Evolutionary conservation across 2,797 vertebrate species (phyloP), one percentile per base, ranked within the genome.

Genomic region (Leontocebus nigricollis): DNA sequence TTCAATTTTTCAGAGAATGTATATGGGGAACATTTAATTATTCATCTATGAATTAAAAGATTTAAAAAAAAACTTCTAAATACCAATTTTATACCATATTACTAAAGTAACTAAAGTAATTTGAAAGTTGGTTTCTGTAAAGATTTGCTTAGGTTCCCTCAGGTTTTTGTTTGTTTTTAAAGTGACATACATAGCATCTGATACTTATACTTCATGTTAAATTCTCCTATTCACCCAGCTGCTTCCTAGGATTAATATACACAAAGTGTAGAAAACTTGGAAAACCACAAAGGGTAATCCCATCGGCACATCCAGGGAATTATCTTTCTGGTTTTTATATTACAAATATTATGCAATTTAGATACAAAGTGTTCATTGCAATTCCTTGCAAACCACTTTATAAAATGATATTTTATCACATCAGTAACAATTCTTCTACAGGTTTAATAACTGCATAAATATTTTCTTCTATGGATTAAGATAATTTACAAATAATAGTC

Each of bases 141-240:
- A 92, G 89, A 89, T 70, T 96, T 93, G 27, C 41, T 84, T 93
- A 52, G 77, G 82, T 8, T 48, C 24, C 26, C 19, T 59, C 5
- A 44, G 87, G 64, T 24, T 96, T 97, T 95, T 93, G 33, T 77
- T 82, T 90, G 72, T 67, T 86, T 96, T 94, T 96, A 84, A 48
- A 73, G 39, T 80, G 75, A 27, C 20, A 64, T 22, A 79, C 14
- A 75, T 3, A 20, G 36, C 36, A 61, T 96, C 30, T 82, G 46
- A 77, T 95, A 26, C 19, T 70, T 77, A 82, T 30, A 46, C 9
- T 93, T 67, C 36, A 76, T 95, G 79, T 77, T 97, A 94, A 95
- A 77, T 67, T 10, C 19, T n/a, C 48, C 30, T 89, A 7, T 13
- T 80, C 67, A 76, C 44, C 7, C 19, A 90, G 19, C 57, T 95